Conservation (phyloP, 2,113 vertebrate species). For the Triplophysa tibetana region DNA sequence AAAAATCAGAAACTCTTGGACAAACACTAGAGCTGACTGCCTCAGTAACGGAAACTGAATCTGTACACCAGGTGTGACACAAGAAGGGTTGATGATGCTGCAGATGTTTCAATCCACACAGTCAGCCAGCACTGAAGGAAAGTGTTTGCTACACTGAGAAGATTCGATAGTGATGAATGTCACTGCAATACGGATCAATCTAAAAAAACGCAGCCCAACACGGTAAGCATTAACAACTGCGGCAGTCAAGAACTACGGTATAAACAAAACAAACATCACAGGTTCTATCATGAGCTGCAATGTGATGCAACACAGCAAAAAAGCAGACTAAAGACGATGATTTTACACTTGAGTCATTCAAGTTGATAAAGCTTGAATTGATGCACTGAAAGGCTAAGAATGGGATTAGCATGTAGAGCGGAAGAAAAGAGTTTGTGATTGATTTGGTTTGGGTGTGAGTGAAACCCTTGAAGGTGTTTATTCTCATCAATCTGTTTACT, state of each 20-base stretch:
- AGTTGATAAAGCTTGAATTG: not conserved
- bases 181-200: slow-evolving; percentile 29
- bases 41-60: not conserved
- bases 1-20: too few relatives aligned
- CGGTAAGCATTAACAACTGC: slow-evolving; percentile 17
- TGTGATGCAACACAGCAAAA: too few relatives aligned
- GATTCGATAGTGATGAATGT: slow-evolving; percentile 38
- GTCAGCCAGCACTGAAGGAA: not conserved
- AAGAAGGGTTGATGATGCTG: not conserved
- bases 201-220: not conserved
- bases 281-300: too few relatives aligned
- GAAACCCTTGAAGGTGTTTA: not conserved
- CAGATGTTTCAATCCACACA: not conserved
- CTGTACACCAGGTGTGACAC: not conserved
- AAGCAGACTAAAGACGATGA: not conserved
- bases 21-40: too few relatives aligned
- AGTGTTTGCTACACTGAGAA: not conserved
- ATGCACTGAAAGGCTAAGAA: not conserved
- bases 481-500: not conserved
- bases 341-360: not conserved
- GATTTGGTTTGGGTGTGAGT: not conserved
- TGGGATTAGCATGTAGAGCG: not conserved
- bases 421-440: not conserved
- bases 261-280: not conserved
- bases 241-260: not conserved